A percentile compares a stretch with the other conserved stretches of the same genome.
Conservation (phyloP, 2,888 invertebrate genomes). For the Phlogophora meticulosa region DNA sequence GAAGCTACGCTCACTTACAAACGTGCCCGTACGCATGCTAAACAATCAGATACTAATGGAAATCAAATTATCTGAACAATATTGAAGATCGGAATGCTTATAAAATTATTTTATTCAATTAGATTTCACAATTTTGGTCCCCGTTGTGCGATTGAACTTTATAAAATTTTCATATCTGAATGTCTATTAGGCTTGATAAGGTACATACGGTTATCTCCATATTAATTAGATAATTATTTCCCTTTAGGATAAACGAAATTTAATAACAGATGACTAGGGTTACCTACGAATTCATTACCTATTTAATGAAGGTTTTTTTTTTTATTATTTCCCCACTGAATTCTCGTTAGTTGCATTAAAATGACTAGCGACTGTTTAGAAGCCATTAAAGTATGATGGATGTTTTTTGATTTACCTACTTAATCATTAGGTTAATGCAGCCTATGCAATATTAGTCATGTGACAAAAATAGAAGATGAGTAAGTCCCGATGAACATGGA, state of each 20-base stretch:
- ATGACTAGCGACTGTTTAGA: constrained; percentile 10
- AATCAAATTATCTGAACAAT: constrained; percentile 69
- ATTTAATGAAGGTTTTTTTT: constrained; percentile 4
- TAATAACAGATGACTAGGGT: not conserved
- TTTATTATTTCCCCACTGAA: not conserved
- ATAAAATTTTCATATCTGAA: constrained; percentile 52
- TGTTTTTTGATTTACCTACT: constrained; percentile 33
- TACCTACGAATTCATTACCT: not conserved
- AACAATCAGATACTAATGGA: constrained; percentile 72
- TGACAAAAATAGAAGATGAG: not conserved
- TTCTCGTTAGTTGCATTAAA: constrained; percentile 8
- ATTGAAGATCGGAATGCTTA: constrained; percentile 65
- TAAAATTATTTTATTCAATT: constrained; percentile 69
- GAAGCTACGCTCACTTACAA: constrained; percentile 61
- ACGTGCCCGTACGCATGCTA: constrained; percentile 61
- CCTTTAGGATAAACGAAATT: constrained; percentile 1
- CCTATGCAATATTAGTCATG: not conserved
- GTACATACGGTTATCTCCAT: not conserved
- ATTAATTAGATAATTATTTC: not conserved
- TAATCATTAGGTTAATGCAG: constrained; percentile 12
- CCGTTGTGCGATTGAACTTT: constrained; percentile 48
- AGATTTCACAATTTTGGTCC: constrained; percentile 61
- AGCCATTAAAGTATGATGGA: constrained; percentile 14
- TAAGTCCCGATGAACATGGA: not conserved
- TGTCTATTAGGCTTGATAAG: constrained; percentile 2